These are phyloP conservation scores for Drosophila eohydei DNA, from an alignment of 2,888 invertebrate species.

Conservation along the genomic window DNA sequence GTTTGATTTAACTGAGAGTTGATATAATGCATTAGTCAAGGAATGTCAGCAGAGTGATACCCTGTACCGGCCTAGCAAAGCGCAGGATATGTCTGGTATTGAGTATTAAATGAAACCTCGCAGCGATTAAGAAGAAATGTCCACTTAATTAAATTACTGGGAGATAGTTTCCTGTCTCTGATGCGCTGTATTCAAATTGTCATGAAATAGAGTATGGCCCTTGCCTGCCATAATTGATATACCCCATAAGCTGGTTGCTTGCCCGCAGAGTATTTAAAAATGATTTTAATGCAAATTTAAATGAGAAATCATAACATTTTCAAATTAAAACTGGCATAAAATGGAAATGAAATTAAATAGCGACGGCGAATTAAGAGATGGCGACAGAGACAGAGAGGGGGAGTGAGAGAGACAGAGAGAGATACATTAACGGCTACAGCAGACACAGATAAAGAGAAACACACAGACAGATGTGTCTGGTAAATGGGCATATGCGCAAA, in stretches of 20 bases:
- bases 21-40: background rate
- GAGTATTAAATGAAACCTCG: background rate
- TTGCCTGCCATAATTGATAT: background rate
- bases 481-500: conserved; percentile 33
- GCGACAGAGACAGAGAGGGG: background rate
- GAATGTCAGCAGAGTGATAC: background rate
- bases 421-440: conserved; percentile 22
- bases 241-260: background rate
- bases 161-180: background rate
- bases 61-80: background rate
- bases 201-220: background rate
- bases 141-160: too few relatives aligned
- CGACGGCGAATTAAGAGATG: conserved; percentile 11
- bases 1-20: background rate
- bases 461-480: conserved; percentile 9
- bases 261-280: conserved; percentile 2
- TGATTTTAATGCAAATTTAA: conserved; percentile 34
- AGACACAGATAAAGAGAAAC: conserved; percentile 16
- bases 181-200: background rate
- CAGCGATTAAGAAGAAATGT: background rate
- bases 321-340: conserved; percentile 33
- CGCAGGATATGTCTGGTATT: background rate
- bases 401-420: background rate
- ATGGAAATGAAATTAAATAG: conserved; percentile 55
- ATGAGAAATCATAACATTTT: conserved; percentile 30